These are phyloP conservation scores for Acanthosoma haemorrhoidale DNA, from an alignment of 2,888 invertebrate genomes.

Conservation along the genomic window DNA sequence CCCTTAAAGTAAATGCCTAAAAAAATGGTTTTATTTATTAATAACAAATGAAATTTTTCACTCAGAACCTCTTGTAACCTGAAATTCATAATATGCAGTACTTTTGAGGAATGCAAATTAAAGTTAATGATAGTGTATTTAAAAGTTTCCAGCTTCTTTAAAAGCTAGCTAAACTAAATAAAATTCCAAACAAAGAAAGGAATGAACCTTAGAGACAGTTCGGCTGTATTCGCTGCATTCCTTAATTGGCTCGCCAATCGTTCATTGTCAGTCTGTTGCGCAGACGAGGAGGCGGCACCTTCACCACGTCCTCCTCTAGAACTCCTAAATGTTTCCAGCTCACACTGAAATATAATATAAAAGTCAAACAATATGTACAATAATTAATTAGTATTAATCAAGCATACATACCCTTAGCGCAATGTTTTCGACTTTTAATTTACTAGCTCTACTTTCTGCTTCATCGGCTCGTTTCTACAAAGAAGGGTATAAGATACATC, in stretches of 20 bases:
- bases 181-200: too few species aligned
- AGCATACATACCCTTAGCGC: conserved; percentile 58
- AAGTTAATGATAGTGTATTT: too few species aligned
- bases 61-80: too few species aligned
- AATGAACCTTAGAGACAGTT: conserved; percentile 62
- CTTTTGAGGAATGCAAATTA: too few species aligned
- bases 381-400: background rate
- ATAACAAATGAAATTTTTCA: too few species aligned
- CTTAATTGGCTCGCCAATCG: conserved; percentile 57
- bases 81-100: too few species aligned
- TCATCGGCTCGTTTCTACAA: conserved; percentile 57
- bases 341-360: conserved; percentile 9
- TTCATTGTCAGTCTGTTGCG: conserved; percentile 38
- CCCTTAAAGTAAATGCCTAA: too few species aligned
- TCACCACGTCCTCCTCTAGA: conserved; percentile 21
- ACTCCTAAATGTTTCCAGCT: conserved; percentile 21
- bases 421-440: conserved; percentile 65
- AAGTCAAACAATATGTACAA: background rate
- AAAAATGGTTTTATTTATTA: too few species aligned
- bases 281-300: conserved; percentile 35
- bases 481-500: background rate
- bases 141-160: too few species aligned
- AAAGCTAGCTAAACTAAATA: too few species aligned
- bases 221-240: conserved; percentile 59
- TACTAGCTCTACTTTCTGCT: conserved; percentile 58